Conservation (phyloP, 2,888 invertebrate genomes). For the Vandiemenella viatica region DNA sequence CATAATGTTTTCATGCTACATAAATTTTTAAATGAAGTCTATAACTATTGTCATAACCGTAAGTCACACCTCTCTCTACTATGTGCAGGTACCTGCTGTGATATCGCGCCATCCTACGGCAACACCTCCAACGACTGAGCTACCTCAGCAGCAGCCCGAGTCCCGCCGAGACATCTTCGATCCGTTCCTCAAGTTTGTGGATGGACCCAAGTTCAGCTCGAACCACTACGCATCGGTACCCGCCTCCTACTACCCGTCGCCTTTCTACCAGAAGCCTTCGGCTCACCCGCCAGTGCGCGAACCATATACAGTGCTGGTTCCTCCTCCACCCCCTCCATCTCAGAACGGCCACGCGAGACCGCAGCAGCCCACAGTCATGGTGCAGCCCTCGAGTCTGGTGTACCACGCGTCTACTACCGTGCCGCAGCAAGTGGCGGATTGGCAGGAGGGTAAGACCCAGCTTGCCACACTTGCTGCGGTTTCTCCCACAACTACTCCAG, state of each 20-base stretch:
- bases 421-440: constrained; percentile 37
- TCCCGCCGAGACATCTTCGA: constrained; percentile 26
- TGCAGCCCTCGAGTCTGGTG: constrained; percentile 47
- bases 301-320: constrained; percentile 52
- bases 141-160: background rate
- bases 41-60: too few relatives aligned
- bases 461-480: constrained; percentile 21
- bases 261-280: constrained; percentile 8
- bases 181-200: constrained; percentile 33
- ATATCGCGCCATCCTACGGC: background rate
- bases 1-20: too few relatives aligned
- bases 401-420: constrained; percentile 32
- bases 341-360: constrained; percentile 17
- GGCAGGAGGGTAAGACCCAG: constrained; percentile 25
- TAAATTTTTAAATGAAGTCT: too few relatives aligned
- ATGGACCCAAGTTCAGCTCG: constrained; percentile 31
- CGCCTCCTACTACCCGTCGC: too few relatives aligned
- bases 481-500: constrained; percentile 13
- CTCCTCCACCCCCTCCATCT: constrained; percentile 38
- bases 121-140: constrained; percentile 1
- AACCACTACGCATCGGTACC: too few relatives aligned
- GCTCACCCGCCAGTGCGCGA: constrained; percentile 17
- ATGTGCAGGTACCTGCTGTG: too few relatives aligned
- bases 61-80: too few relatives aligned
- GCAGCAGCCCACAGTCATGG: constrained; percentile 33